Evolutionary conservation across 2,113 vertebrate species (phyloP).

Genomic region (Zapus hudsonius): DNA sequence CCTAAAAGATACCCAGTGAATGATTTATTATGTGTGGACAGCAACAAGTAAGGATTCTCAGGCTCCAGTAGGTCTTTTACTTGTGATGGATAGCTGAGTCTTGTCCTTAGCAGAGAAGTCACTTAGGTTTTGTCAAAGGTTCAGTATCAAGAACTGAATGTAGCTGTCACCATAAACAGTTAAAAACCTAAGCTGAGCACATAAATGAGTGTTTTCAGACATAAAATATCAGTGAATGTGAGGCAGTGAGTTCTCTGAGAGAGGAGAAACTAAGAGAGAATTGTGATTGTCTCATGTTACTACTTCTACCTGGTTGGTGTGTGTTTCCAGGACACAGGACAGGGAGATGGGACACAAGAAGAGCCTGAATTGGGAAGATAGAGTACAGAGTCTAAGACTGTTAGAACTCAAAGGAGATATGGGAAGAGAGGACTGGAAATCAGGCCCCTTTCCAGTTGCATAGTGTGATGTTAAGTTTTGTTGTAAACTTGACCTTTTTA

Average conservation of each 20-base stretch:
- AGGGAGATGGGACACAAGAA: neutral
- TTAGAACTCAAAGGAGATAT: neutral
- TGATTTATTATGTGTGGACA: neutral
- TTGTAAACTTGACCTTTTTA: too few species aligned
- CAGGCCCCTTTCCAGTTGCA: neutral
- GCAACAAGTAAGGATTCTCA: neutral
- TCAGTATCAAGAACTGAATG: neutral
- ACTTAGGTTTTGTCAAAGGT: neutral
- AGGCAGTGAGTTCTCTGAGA: neutral
- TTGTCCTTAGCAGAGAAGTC: neutral
- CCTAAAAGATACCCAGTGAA: neutral
- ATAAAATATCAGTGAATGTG: neutral
- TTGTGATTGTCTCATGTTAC: neutral
- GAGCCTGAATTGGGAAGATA: neutral
- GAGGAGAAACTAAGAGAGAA: neutral
- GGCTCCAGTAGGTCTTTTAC: neutral
- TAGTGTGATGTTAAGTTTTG: too few species aligned
- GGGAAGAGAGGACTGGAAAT: neutral
- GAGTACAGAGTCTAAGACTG: neutral
- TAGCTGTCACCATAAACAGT: neutral
- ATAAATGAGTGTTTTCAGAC: neutral
- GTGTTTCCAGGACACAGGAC: neutral
- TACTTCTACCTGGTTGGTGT: neutral
- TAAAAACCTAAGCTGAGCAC: neutral
- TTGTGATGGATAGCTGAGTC: constrained; percentile 11